Evolutionary conservation across 2,797 vertebrate species (phyloP).

Genomic region (Orientallactaga sibirica): DNA sequence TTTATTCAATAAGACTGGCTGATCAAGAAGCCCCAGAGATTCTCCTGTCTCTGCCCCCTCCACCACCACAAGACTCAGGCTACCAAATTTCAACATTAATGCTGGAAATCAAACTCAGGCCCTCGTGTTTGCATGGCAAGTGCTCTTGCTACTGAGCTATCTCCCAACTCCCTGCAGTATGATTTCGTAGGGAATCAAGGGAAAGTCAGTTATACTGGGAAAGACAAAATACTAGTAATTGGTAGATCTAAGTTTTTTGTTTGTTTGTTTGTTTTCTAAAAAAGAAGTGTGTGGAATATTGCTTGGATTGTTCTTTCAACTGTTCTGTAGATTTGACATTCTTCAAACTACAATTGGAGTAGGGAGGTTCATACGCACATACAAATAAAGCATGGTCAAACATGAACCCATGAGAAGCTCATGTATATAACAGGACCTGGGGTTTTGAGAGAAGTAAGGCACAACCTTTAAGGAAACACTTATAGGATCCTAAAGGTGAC

Average conservation of each 20-base stretch:
- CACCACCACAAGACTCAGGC: too few species aligned
- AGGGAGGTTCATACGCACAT: neutral
- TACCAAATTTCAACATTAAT: too few species aligned
- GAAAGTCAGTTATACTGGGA: neutral
- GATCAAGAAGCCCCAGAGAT: too few species aligned
- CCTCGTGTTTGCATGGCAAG: too few species aligned
- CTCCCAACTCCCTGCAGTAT: too few species aligned
- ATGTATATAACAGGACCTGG: neutral
- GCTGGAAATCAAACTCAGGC: too few species aligned
- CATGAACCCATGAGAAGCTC: neutral
- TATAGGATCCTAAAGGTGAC: neutral
- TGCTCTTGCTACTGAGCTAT: too few species aligned
- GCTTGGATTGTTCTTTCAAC: neutral
- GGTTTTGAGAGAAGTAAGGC: fast-evolving
- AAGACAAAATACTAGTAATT: neutral
- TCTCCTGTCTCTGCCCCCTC: too few species aligned
- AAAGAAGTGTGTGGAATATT: neutral
- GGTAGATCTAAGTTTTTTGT: neutral
- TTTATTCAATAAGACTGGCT: too few species aligned
- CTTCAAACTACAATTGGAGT: neutral
- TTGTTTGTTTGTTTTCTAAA: too few species aligned
- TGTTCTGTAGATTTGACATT: neutral
- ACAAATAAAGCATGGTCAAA: neutral
- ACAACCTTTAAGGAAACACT: neutral
- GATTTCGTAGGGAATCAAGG: neutral